Conservation (phyloP, 64 coral and sea anemone species). For the Montipora sp. region DNA sequence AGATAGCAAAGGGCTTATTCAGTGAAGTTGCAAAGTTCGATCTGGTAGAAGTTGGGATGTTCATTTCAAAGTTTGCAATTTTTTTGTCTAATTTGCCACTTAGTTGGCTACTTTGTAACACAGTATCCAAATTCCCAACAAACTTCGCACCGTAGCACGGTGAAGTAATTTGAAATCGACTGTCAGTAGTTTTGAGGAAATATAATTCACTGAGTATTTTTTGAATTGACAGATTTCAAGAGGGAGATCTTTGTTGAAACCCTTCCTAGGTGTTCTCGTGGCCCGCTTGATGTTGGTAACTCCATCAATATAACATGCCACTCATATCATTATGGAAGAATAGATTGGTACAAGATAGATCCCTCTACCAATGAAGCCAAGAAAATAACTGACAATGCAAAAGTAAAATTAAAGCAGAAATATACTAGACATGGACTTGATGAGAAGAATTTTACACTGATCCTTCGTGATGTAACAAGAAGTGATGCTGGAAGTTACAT, state of each 20-base stretch:
- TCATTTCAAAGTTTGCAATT: too few relatives aligned
- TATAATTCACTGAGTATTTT: neutral
- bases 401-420: too few relatives aligned
- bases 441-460: neutral
- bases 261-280: neutral
- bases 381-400: neutral
- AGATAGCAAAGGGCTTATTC: too few relatives aligned
- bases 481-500: constrained; percentile 6
- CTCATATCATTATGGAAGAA: neutral
- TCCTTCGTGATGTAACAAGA: neutral
- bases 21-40: too few relatives aligned
- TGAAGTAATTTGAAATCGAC: too few relatives aligned
- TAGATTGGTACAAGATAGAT: constrained; percentile 23
- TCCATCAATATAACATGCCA: constrained; percentile 1
- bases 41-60: too few relatives aligned
- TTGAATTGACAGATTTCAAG: neutral
- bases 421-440: neutral
- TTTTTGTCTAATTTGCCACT: too few relatives aligned
- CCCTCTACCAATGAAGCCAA: neutral
- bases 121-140: too few relatives aligned
- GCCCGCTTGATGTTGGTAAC: neutral
- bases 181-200: neutral
- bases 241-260: neutral
- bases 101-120: too few relatives aligned
- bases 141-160: too few relatives aligned